Evolutionary conservation across 2,113 vertebrate genomes (phyloP), one percentile per base, ranked within the genome.

Genomic region (Gallinago paraguaiae): DNA sequence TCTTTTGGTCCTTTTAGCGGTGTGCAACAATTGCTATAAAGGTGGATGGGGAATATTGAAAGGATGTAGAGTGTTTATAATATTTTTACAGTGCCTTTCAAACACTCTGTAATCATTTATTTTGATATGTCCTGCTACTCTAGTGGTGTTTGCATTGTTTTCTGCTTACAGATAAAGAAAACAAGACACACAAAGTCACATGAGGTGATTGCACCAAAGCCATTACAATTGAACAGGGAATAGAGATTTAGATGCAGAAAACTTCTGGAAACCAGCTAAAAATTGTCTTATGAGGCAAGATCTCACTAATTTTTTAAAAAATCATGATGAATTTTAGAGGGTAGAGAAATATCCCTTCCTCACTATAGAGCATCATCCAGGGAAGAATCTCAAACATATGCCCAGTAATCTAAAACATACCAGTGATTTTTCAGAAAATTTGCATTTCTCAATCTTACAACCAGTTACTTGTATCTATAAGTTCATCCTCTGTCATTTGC

Each of bases 401-500:
- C 31, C 35, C 43, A 59, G 16, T 53, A 67, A 37, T 70, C n/a
- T 61, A 48, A 77, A 75, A 24, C 37, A 14, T 30, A 30, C 10
- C 51, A 45, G 24, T 24, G 25, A 43, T 86, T 94, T 88, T 88
- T 93, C 74, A 86, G 25, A 90, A 95, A 90, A 77, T 56, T 78
- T 68, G 1, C 31, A 28, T 69, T 96, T 96, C 76, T 82, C 85
- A 51, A 61, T 87, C 54, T 72, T 80, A n/a, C 63, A 92, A 57
- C 46, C 59, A 74, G 59, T 90, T 94, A 61, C 69, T 91, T 89
- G 25, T 83, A 72, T 94, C 93, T 89, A 24, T 85, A 96, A 93
- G 50, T 94, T 86, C 83, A 91, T 91, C 78, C 78, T 84, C 86
- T 92, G 71, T 82, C 64, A 86, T 79, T 85, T 95, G 60, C 31